These are phyloP conservation scores for Ypsolopha sequella DNA, from an alignment of 2,888 invertebrate genomes.

Conservation along the genomic window DNA sequence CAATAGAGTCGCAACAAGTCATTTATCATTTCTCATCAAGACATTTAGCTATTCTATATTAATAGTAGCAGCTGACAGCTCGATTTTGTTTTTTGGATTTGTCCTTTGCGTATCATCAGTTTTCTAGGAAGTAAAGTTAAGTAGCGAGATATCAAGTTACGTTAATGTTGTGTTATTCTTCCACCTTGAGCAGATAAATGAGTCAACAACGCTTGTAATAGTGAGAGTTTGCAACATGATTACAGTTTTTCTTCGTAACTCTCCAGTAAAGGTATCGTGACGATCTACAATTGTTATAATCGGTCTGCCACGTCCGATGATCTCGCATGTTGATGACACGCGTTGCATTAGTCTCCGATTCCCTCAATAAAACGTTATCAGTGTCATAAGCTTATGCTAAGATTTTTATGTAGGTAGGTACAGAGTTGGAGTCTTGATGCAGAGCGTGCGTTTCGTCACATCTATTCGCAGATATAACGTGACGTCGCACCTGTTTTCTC, in stretches of 20 bases:
- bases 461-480: background rate
- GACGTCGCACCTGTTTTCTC: constrained; percentile 1
- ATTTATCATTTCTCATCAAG: too few species aligned
- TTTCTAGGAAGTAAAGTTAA: too few species aligned
- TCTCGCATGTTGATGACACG: background rate
- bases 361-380: too few species aligned
- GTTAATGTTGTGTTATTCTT: background rate
- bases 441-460: background rate
- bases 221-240: background rate
- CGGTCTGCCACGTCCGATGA: background rate
- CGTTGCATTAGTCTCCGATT: background rate
- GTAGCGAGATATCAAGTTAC: too few species aligned
- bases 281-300: background rate
- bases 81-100: too few species aligned
- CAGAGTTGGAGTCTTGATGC: too few species aligned
- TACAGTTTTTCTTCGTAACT: background rate
- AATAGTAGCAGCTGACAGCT: too few species aligned
- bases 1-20: too few species aligned
- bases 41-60: too few species aligned
- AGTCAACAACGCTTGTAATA: background rate
- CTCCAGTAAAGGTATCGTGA: background rate
- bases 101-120: too few species aligned
- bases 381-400: too few species aligned
- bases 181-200: background rate
- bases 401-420: too few species aligned